Percentiles rank a stretch among this genome's conserved stretches.
These are phyloP conservation scores for Sebastes matsubarae DNA, from an alignment of 2,797 vertebrate species.

Conservation along the genomic window DNA sequence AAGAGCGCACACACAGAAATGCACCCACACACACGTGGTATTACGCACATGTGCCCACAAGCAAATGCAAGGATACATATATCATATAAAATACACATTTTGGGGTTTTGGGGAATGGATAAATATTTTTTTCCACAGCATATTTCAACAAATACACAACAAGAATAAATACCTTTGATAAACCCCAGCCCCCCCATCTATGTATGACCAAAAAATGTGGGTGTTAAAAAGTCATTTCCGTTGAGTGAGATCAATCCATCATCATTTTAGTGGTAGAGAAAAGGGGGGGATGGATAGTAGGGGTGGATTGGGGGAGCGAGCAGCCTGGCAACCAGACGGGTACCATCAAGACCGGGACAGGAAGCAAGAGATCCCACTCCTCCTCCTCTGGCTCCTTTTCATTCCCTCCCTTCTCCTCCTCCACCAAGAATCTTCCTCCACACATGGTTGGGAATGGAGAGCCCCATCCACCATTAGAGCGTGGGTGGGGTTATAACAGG, in stretches of 20 bases:
- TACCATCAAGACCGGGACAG: conserved; percentile 55
- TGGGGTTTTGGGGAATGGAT: not conserved
- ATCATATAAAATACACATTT: conserved; percentile 16
- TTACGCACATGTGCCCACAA: conserved; percentile 39
- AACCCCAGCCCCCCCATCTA: conserved; percentile 6
- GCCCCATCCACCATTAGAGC: conserved; percentile 58
- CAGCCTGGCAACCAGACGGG: conserved; percentile 68
- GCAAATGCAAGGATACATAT: conserved; percentile 4
- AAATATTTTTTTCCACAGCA: not conserved
- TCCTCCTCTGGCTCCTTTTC: conserved; percentile 40
- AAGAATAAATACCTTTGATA: conserved; percentile 27
- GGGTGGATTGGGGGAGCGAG: not conserved
- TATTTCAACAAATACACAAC: not conserved
- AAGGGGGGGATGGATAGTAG: not conserved
- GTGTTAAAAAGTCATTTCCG: conserved; percentile 62
- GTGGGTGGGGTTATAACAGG: conserved; percentile 68
- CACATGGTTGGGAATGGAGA: conserved; percentile 55
- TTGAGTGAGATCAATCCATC: conserved; percentile 61
- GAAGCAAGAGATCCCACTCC: conserved; percentile 55
- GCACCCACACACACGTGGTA: conserved; percentile 31
- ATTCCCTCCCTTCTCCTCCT: conserved; percentile 39
- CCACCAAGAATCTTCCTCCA: conserved; percentile 45
- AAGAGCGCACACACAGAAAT: conserved; percentile 39
- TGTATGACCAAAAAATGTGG: conserved; percentile 41
- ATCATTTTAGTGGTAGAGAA: conserved; percentile 53